Evolutionary conservation across 2,113 vertebrate genomes (phyloP).

Genomic region (Falcunculus frontatus): DNA sequence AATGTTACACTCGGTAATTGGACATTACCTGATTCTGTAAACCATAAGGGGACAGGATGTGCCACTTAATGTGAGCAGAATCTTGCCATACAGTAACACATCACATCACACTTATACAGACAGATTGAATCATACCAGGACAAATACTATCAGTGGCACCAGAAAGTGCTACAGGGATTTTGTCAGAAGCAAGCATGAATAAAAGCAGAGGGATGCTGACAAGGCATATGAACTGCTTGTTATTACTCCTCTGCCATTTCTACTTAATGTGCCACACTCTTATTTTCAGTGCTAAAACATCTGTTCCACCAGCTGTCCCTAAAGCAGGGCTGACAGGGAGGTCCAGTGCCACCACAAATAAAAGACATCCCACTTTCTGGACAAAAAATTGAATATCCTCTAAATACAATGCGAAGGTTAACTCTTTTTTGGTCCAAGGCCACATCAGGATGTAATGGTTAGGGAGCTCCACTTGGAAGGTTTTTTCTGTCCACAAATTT

Average conservation of each 20-base stretch:
- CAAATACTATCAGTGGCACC: neutral
- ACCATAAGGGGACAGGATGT: neutral
- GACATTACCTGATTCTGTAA: neutral
- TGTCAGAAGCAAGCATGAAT: neutral
- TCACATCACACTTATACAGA: neutral
- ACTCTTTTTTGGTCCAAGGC: neutral
- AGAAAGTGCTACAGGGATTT: neutral
- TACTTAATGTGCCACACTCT: neutral
- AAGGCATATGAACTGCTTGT: neutral
- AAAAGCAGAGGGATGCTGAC: neutral
- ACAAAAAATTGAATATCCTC: neutral
- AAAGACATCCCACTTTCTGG: neutral
- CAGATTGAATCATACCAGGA: neutral
- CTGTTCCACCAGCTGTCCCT: neutral
- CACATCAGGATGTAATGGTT: neutral
- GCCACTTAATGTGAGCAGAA: rapidly evolving
- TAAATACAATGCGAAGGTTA: neutral
- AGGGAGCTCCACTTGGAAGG: neutral
- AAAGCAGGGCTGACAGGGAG: neutral
- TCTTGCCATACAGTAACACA: neutral
- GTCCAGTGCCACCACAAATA: neutral
- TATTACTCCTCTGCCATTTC: neutral
- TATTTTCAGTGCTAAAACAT: neutral
- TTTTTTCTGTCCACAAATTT: neutral
- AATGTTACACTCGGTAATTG: neutral